Evolutionary conservation across 30 jellyfish, hydroid and myxozoan genomes (phyloP), one percentile per base, ranked within the genome.

Genomic region (Aurelia sp.): DNA sequence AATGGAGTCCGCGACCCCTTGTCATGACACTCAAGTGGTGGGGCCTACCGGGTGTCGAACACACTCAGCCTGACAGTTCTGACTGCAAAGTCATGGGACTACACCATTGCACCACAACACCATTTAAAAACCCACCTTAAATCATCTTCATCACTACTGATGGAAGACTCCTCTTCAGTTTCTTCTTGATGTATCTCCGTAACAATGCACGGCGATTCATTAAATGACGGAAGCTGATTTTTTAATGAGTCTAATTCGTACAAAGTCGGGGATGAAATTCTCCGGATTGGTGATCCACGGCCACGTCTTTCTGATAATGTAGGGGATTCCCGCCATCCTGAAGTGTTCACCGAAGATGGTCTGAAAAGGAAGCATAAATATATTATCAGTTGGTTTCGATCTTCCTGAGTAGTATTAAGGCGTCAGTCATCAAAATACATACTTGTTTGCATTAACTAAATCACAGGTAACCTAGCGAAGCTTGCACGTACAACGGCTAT

Each of bases 251-350:
- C 79, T 13, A 82, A 65, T 40, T 70, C 92, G 30, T 44, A 82
- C 6, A 82, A 67, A 35, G 92, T 82, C 13, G 92, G 92, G 0
- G 92, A 82, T 18, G 92, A 82, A 12, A 82, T 75, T 53, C 92
- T 71, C 30, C 92, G 41, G 22, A 76, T 33, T 76, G 87, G 87
- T 6, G 92, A 57, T 9, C 72, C 35, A 10, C 65, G 20, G 19
- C 37, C 44, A 19, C 48, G 78, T 17, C 76, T 30, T 10, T 3
- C 19, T 41, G 64, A 37, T 44, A 69, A 21, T 27, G 13, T 33
- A 12, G 75, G 66, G 19, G 92, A 73, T 20, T 84, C 74, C 11
- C 66, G 65, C 94, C 94, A 73, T 17, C 59, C 94, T 7, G 66
- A 73, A 8, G 76, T 40, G 67, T 58, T 67, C 22, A 10, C 73